These are phyloP conservation scores for Ophthalmolycus amberensis DNA, from an alignment of 2,113 vertebrate genomes.

Conservation along the genomic window DNA sequence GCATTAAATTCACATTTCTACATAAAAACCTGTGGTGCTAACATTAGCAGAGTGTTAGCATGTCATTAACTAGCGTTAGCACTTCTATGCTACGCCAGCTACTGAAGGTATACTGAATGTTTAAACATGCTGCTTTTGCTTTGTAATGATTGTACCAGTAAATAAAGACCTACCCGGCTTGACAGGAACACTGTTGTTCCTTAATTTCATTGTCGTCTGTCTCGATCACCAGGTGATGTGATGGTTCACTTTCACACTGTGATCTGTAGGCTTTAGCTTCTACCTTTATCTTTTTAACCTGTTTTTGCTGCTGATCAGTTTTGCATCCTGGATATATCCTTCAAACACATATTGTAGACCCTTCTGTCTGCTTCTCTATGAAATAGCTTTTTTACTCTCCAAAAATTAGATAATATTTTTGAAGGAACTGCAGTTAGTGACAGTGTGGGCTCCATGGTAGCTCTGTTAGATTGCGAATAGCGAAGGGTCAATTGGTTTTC, in stretches of 20 bases:
- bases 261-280: background rate
- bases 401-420: background rate
- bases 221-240: background rate
- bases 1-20: background rate
- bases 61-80: background rate
- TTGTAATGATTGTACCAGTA: background rate
- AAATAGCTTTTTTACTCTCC: background rate
- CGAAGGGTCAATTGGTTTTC: background rate
- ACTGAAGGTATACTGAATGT: background rate
- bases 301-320: background rate
- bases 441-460: background rate
- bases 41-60: too few species aligned
- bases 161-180: background rate
- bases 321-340: background rate
- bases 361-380: background rate
- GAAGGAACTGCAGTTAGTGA: background rate
- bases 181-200: background rate
- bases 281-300: background rate
- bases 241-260: background rate
- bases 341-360: background rate
- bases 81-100: background rate
- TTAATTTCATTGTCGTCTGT: background rate
- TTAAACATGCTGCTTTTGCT: background rate
- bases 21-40: background rate
- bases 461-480: background rate